Percentiles rank a stretch among this genome's conserved stretches.
phyloP scores from a whole-genome alignment of 2,888 invertebrate genomes.

The Brenthis daphne region DNA sequence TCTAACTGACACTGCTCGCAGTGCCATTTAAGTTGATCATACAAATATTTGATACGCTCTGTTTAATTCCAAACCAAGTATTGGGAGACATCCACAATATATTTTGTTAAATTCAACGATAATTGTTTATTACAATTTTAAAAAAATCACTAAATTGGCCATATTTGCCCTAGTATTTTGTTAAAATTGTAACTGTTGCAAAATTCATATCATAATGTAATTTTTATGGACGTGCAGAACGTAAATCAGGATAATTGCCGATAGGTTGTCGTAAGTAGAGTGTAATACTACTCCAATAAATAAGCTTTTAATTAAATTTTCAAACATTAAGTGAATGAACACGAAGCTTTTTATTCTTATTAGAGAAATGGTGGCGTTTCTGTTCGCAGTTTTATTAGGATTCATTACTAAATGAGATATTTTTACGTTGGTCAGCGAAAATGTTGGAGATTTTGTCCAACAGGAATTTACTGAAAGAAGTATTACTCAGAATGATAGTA shows the following conservation, averaged over 20 bases:
- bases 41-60: no score
- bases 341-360: slow-evolving; percentile 16
- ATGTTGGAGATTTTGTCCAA: not conserved
- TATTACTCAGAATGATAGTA: not conserved
- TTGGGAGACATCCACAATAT: no score
- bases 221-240: not conserved
- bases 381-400: slow-evolving; percentile 17
- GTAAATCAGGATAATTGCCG: slow-evolving; percentile 9
- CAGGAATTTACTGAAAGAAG: not conserved
- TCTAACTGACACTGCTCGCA: no score
- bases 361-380: slow-evolving; percentile 7
- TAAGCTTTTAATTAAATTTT: slow-evolving; percentile 16
- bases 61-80: no score
- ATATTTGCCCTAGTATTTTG: no score
- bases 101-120: no score
- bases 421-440: slow-evolving; percentile 12
- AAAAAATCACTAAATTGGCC: no score
- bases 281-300: slow-evolving; percentile 4
- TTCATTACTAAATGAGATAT: slow-evolving; percentile 24
- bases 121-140: no score
- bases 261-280: slow-evolving; percentile 11
- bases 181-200: not conserved
- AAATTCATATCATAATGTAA: not conserved
- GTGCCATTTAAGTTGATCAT: no score
- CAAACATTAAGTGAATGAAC: slow-evolving; percentile 21